Evolutionary conservation across 1,140 invertebrate species (phyloP).

Genomic region (Drosophila tani): DNA sequence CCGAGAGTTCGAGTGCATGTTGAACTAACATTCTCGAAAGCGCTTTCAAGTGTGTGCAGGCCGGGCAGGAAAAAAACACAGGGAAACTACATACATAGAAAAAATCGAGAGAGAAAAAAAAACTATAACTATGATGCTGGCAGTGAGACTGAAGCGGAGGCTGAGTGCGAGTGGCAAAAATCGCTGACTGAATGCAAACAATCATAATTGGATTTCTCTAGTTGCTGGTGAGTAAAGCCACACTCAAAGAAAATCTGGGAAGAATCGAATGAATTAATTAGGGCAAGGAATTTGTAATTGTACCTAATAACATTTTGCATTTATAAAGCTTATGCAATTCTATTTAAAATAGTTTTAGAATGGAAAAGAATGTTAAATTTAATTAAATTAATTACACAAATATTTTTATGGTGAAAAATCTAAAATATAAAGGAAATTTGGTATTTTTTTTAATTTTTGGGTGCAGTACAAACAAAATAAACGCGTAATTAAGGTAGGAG

Average conservation of each 20-base stretch:
- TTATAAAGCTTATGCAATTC: no score
- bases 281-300: neutral
- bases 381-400: no score
- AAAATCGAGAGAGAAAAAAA: constrained; percentile 4
- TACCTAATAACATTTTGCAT: no score
- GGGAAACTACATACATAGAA: constrained; percentile 51
- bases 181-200: constrained; percentile 83
- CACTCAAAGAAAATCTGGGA: constrained; percentile 17
- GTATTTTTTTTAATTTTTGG: no score
- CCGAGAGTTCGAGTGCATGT: constrained; percentile 74
- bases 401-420: no score
- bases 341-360: no score
- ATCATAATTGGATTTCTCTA: constrained; percentile 84
- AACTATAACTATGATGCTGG: constrained; percentile 27
- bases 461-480: no score
- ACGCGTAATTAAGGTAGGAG: no score
- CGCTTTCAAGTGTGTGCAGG: constrained; percentile 74
- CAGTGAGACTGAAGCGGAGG: constrained; percentile 27
- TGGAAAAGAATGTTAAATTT: no score
- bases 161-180: constrained; percentile 64
- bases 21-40: constrained; percentile 79
- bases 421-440: no score
- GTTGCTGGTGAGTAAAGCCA: constrained; percentile 52
- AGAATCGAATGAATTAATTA: neutral
- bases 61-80: constrained; percentile 36